Percentiles rank a stretch among this genome's conserved stretches.
Evolutionary conservation across 2,888 invertebrate genomes (phyloP).

Genomic region (Cephonodes hylas): DNA sequence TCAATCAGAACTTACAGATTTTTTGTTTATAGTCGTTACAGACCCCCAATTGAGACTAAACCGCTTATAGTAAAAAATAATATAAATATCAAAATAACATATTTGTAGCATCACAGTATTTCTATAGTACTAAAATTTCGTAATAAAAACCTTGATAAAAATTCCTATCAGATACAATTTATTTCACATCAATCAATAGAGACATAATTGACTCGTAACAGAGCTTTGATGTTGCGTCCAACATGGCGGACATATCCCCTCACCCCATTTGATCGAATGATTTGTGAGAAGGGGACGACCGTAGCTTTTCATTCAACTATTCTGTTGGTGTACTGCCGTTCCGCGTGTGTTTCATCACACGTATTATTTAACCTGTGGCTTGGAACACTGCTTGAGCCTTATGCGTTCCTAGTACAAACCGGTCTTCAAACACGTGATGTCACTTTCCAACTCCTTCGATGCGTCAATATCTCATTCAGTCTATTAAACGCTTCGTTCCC

Average conservation of each 20-base stretch:
- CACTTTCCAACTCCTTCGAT: not conserved
- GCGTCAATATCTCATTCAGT: not conserved
- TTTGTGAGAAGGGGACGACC: not conserved
- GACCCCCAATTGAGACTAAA: too few relatives aligned
- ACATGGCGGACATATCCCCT: not conserved
- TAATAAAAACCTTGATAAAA: too few relatives aligned
- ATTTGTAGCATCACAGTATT: too few relatives aligned
- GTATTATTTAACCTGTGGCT: not conserved
- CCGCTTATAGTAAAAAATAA: too few relatives aligned
- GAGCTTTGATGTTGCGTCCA: not conserved
- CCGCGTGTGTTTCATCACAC: not conserved
- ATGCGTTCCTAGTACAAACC: not conserved
- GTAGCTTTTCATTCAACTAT: not conserved
- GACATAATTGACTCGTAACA: not conserved
- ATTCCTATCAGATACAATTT: too few relatives aligned
- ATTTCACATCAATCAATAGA: too few relatives aligned
- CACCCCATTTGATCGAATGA: not conserved
- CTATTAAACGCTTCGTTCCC: not conserved
- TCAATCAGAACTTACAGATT: too few relatives aligned
- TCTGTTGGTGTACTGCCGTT: not conserved
- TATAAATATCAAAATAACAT: too few relatives aligned
- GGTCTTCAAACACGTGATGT: not conserved
- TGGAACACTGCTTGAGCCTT: not conserved
- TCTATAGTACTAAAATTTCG: too few relatives aligned
- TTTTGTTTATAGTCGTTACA: too few relatives aligned